A percentile compares a stretch with the other conserved stretches of the same genome.
These are phyloP conservation scores for Sinocyclocheilus anophthalmus DNA, from an alignment of 2,113 vertebrate genomes.

Conservation along the genomic window DNA sequence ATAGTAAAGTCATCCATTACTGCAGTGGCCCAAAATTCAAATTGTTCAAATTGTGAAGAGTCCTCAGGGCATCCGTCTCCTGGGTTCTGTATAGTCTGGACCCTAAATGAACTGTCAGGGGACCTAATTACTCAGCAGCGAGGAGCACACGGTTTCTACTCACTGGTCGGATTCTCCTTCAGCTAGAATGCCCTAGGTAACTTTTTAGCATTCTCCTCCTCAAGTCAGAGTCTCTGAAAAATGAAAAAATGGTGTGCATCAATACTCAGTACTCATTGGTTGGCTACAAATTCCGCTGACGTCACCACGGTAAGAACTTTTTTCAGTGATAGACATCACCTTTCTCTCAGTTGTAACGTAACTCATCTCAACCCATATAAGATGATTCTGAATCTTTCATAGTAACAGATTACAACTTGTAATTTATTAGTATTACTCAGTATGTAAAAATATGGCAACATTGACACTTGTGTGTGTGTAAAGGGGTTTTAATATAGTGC, in stretches of 20 bases:
- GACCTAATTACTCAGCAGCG: conserved; percentile 51
- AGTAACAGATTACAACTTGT: not conserved
- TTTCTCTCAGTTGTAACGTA: conserved; percentile 1
- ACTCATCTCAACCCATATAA: not conserved
- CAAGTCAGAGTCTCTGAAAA: conserved; percentile 7
- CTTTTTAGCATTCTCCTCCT: conserved; percentile 51
- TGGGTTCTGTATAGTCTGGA: not conserved
- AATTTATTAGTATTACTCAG: not conserved
- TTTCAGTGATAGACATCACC: conserved; percentile 4
- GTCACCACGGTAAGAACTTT: conserved; percentile 39
- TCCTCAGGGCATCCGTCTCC: conserved; percentile 10
- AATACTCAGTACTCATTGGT: conserved; percentile 42
- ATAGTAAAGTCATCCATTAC: not conserved
- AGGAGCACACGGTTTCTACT: conserved; percentile 5
- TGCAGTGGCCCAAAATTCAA: not conserved
- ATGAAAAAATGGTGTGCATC: not conserved
- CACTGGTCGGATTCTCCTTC: conserved; percentile 45
- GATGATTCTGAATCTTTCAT: not conserved
- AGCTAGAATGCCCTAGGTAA: conserved; percentile 36
- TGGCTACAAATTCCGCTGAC: conserved; percentile 49
- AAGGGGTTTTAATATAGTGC: not conserved
- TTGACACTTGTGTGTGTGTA: not conserved
- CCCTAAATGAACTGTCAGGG: conserved; percentile 48
- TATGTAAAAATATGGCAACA: not conserved
- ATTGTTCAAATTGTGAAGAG: not conserved